phyloP scores from a whole-genome alignment of 2,797 vertebrate species.

The Buceros bicornis region DNA sequence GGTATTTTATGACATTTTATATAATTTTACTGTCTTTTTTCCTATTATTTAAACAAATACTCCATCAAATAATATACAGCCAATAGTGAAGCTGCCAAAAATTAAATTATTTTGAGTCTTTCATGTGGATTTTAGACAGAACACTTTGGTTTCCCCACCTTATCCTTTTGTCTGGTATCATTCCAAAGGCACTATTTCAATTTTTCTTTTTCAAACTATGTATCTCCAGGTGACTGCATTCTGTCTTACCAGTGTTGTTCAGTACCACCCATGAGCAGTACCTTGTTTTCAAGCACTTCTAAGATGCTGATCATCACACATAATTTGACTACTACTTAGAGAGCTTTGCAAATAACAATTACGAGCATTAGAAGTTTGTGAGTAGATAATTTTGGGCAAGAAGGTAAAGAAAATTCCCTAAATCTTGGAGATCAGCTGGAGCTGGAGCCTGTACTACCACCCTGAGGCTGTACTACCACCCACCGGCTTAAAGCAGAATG shows the following conservation, averaged over 20 bases:
- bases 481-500: background rate
- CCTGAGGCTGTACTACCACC: conserved; percentile 40
- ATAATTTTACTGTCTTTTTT: background rate
- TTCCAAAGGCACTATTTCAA: background rate
- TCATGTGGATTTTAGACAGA: background rate
- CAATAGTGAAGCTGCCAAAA: background rate
- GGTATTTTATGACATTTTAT: background rate
- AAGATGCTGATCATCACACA: background rate
- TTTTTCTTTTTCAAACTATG: background rate
- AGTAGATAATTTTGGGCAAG: background rate
- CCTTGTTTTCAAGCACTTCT: background rate
- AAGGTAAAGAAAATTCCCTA: background rate
- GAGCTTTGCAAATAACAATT: background rate
- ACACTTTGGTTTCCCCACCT: background rate
- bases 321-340: background rate
- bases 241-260: background rate
- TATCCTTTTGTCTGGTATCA: background rate
- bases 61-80: background rate
- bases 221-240: background rate
- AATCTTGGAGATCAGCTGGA: background rate
- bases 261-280: background rate
- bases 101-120: background rate
- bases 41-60: background rate
- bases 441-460: conserved; percentile 28
- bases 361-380: background rate